phyloP scores from a whole-genome alignment of 2,888 invertebrate species.

The Lepetodrilus schrolli region DNA sequence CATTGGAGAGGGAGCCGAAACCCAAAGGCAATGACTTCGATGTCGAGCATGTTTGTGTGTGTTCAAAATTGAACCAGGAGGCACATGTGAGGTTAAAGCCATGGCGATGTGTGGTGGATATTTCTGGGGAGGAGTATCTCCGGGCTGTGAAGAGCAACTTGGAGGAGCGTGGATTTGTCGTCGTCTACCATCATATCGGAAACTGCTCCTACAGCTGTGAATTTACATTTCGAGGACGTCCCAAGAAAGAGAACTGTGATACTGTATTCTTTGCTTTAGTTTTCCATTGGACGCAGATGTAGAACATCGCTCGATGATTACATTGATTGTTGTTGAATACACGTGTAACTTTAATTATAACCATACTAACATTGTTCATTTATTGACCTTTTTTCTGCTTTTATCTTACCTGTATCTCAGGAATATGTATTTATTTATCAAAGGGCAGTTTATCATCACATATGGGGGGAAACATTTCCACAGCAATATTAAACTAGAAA shows the following conservation, averaged over 20 bases:
- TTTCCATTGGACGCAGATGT: constrained; percentile 30
- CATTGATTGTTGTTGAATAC: too few species aligned
- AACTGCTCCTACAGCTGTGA: constrained; percentile 24
- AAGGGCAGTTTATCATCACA: too few species aligned
- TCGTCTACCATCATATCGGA: constrained; percentile 23
- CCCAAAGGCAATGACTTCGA: constrained; percentile 12
- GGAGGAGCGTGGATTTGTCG: constrained; percentile 27
- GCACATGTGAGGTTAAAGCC: neutral
- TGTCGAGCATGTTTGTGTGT: constrained; percentile 20
- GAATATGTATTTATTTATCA: too few species aligned
- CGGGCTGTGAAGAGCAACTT: constrained; percentile 17
- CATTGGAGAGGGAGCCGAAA: neutral
- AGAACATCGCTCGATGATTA: too few species aligned
- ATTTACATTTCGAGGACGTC: neutral
- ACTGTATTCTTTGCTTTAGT: constrained; percentile 21
- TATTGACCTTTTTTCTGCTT: too few species aligned
- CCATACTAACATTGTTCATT: too few species aligned
- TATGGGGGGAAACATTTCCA: too few species aligned
- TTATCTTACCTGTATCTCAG: too few species aligned
- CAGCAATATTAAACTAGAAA: too few species aligned
- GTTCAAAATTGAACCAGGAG: neutral
- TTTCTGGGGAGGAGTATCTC: constrained; percentile 12
- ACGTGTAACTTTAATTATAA: too few species aligned
- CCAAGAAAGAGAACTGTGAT: neutral
- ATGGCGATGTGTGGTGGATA: neutral